phyloP scores from a whole-genome alignment of 1,140 invertebrate genomes.

The Drosophila athabasca region DNA sequence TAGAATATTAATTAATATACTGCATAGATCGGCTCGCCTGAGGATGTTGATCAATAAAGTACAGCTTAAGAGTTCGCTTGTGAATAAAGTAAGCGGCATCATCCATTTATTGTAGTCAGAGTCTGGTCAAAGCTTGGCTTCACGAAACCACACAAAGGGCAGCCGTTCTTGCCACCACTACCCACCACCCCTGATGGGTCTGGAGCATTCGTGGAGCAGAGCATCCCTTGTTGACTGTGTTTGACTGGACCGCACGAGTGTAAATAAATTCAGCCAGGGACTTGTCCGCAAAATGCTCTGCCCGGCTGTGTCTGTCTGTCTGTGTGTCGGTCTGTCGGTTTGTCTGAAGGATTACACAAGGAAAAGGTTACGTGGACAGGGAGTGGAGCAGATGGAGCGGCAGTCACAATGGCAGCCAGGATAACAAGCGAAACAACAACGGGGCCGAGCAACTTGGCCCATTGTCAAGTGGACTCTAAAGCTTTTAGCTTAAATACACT shows the following conservation, averaged over 20 bases:
- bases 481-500: conserved; percentile 82
- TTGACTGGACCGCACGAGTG: conserved; percentile 57
- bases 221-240: conserved; percentile 38
- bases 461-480: conserved; percentile 72
- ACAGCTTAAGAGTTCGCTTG: too few species aligned
- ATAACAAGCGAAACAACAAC: conserved; percentile 39
- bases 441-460: conserved; percentile 54
- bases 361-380: neutral
- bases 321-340: too few species aligned
- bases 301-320: too few species aligned
- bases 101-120: conserved; percentile 2
- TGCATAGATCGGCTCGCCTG: too few species aligned
- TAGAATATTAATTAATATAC: too few species aligned
- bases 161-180: neutral
- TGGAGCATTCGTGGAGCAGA: neutral
- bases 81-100: neutral
- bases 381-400: too few species aligned
- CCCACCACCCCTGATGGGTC: neutral
- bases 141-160: conserved; percentile 4
- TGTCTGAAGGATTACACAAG: neutral
- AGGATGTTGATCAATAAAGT: too few species aligned
- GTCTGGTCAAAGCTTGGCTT: neutral
- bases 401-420: conserved; percentile 3
- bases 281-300: conserved; percentile 13
- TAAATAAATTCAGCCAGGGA: conserved; percentile 60